These are phyloP conservation scores for Scaptomyza pallida DNA, from an alignment of 1,140 invertebrate species.

Conservation along the genomic window DNA sequence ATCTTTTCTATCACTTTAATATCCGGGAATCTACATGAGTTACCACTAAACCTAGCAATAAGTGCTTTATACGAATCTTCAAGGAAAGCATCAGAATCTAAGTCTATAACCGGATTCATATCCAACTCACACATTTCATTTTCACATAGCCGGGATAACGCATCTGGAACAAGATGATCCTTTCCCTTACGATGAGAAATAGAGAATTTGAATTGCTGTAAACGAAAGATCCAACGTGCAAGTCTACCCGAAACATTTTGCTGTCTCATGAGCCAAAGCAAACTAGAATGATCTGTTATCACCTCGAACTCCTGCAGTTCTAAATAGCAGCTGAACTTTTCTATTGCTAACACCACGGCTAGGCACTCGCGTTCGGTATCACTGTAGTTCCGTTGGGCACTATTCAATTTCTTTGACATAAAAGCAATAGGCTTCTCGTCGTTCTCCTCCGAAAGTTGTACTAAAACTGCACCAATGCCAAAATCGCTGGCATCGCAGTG, in stretches of 20 bases:
- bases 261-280: too few species aligned
- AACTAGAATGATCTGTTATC: too few species aligned
- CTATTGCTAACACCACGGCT: too few species aligned
- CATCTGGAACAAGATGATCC: not conserved
- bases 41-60: too few species aligned
- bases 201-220: not conserved
- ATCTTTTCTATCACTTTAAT: not conserved
- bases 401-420: too few species aligned
- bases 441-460: too few species aligned
- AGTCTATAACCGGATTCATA: not conserved
- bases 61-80: not conserved
- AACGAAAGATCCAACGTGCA: slow-evolving; percentile 1
- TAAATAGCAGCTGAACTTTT: too few species aligned
- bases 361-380: too few species aligned
- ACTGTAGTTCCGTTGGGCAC: too few species aligned
- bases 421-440: too few species aligned
- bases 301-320: too few species aligned
- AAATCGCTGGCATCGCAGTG: slow-evolving; percentile 6
- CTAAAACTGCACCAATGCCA: slow-evolving; percentile 3
- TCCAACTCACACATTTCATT: too few species aligned
- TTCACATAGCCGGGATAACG: not conserved
- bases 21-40: not conserved
- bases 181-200: not conserved
- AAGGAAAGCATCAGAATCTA: not conserved
- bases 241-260: not conserved